These are phyloP conservation scores for Tiphia femorata DNA, from an alignment of 2,888 invertebrate species.

Conservation along the genomic window DNA sequence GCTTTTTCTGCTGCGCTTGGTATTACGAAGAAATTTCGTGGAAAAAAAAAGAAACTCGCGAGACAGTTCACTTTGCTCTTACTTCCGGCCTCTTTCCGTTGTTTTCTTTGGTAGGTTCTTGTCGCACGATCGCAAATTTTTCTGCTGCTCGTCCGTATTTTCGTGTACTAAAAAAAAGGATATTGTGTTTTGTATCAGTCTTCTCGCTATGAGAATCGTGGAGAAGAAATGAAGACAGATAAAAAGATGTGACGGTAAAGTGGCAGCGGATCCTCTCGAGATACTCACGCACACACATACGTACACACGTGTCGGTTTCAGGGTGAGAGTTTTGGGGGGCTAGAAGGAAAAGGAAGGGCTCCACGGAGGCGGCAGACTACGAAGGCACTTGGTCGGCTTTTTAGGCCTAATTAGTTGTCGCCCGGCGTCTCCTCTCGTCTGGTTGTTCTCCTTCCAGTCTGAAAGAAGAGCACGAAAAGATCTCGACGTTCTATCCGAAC, in stretches of 20 bases:
- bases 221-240: background rate
- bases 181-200: too few species aligned
- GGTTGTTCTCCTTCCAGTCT: background rate
- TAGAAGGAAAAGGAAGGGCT: background rate
- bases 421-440: constrained; percentile 58
- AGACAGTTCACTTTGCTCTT: too few species aligned
- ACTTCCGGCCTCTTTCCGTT: background rate
- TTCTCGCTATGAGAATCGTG: too few species aligned
- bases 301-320: background rate
- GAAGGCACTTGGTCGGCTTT: constrained; percentile 58
- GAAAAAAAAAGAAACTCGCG: too few species aligned
- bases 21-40: too few species aligned
- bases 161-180: too few species aligned
- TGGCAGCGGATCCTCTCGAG: constrained; percentile 32
- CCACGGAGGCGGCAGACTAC: constrained; percentile 42
- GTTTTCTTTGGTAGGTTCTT: background rate
- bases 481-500: too few species aligned
- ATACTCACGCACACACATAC: background rate
- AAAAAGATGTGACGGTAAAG: constrained; percentile 25
- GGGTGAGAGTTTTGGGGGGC: too few species aligned
- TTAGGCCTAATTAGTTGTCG: constrained; percentile 69
- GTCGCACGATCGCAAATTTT: too few species aligned
- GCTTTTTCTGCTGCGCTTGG: too few species aligned
- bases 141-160: too few species aligned
- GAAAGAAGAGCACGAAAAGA: too few species aligned